Evolutionary conservation across 1,140 invertebrate species (phyloP), one percentile per base, ranked within the genome.

Genomic region (Druon quercuslanigerum): DNA sequence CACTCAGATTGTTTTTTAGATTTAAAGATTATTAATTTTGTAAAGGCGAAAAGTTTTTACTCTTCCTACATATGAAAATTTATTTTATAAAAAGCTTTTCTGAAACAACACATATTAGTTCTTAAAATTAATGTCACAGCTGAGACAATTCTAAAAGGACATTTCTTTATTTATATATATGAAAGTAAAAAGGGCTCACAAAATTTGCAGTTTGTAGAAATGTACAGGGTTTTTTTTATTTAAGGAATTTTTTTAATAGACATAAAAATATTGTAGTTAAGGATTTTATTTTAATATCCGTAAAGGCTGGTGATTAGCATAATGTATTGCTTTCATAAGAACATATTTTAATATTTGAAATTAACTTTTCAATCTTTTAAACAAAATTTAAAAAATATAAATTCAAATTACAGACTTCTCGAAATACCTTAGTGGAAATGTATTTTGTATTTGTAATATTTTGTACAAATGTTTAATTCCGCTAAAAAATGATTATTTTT

Each of bases 171-270:
- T 60, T 20, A 19, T 11, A 60, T 13, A 20, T 60, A 33, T 16
- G 25, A 66, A 40, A 66, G 60, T 66, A 66, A 40, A 66, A 46
- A 66, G 14, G 11, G 25, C 46, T 66, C 46, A 60, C 25, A 60
- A 16, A 4, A 57, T 14, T 33, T 19, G 2, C 17, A 54, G 1
- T 17, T 54, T 54, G n/a, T 54, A 19, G 17, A n/a, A 14, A 11
- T 66, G 60, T 66, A 66, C 60, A 66, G 33, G 60, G n/a, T n/a
- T 40, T 66, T 66, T 66, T 8, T n/a, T 16, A 56, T 20, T 7
- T 40, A n/a, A 13, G 5, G 40, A n/a, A 40, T 66, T 25, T 14
- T 2, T 12, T 16, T 20, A 16, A n/a, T 8, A 25, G 19, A 16
- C 40, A 25, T 33, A 11, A 25, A 60, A 14, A 66, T 66, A 66